Evolutionary conservation across 2,888 invertebrate genomes (phyloP).

Genomic region (Synanthedon tipuliformis): DNA sequence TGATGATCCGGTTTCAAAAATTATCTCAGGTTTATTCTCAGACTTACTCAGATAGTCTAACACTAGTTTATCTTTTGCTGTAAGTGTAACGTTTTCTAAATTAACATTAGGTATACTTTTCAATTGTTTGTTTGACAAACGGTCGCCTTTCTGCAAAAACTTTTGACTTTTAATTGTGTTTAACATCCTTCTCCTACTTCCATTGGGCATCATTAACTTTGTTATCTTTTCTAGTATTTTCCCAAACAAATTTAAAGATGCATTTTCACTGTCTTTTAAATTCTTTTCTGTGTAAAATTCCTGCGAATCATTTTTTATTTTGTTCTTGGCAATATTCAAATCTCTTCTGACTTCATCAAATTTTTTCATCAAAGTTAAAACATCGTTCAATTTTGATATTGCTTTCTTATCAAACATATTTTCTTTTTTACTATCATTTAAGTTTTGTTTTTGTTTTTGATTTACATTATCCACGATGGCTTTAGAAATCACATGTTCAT

Average conservation of each 20-base stretch:
- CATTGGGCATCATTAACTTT: slow-evolving; percentile 38
- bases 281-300: background rate
- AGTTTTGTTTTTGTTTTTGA: slow-evolving; percentile 6
- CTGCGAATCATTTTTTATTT: slow-evolving; percentile 3
- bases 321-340: slow-evolving; percentile 21
- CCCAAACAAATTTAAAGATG: slow-evolving; percentile 35
- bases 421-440: slow-evolving; percentile 4
- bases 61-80: slow-evolving; percentile 46
- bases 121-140: slow-evolving; percentile 21
- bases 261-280: slow-evolving; percentile 20
- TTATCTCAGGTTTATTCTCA: slow-evolving; percentile 24
- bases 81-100: slow-evolving; percentile 23
- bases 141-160: slow-evolving; percentile 14
- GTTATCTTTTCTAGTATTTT: slow-evolving; percentile 43
- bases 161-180: slow-evolving; percentile 25
- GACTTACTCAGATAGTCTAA: slow-evolving; percentile 45
- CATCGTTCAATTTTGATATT: slow-evolving; percentile 35
- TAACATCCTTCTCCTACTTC: slow-evolving; percentile 21
- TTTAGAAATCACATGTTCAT: background rate
- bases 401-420: slow-evolving; percentile 20
- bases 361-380: slow-evolving; percentile 38
- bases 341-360: slow-evolving; percentile 36
- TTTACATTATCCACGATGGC: slow-evolving; percentile 1
- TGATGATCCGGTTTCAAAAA: slow-evolving; percentile 13
- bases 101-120: slow-evolving; percentile 27